Evolutionary conservation across 30 jellyfish, hydroid and myxozoan genomes (phyloP), one percentile per base, ranked within the genome.

Genomic region (Aurelia sp.): DNA sequence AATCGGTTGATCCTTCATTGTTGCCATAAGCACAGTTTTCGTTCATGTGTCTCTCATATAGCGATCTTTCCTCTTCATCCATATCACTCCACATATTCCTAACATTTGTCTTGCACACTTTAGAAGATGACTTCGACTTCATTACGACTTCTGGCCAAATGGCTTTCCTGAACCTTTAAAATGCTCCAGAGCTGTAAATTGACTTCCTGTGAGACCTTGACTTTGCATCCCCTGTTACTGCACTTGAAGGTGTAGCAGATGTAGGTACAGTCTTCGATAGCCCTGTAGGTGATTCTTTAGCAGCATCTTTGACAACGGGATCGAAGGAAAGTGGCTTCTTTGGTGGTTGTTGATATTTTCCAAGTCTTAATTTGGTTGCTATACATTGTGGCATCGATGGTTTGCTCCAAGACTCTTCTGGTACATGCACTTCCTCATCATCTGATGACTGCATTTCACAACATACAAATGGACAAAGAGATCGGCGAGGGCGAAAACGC

Each of bases 331-430:
- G 33, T 1, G 33, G 33, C 33, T 27, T 27, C 33, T 19, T 13
- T 19, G 74, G 74, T 12, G 74, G 74, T 3, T 67, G 17, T 63
- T 63, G 75, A 21, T 63, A 63, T 21, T 63, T 63, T 18, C 75
- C 4, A 63, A 12, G 20, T 63, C 16, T 63, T 12, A 1, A 11
- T 63, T 1, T 63, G 16, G 16, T 19, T 63, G 75, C 1, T 11
- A 63, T 63, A 12, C 2, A 18, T 24, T 2, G 20, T 19, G 75
- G 13, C 21, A 24, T 53, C 16, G n/a, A 13, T 53, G 65, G 65
- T 53, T 53, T 53, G 2, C 65, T 53, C 65, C 65, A 53, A 53
- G 65, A 53, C 19, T 53, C 65, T 53, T 53, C 65, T 12, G 65
- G 65, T 18, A 53, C 16, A 18, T 53, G 16, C 19, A 53, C 1